These are phyloP conservation scores for Epinephelus moara DNA, from an alignment of 2,113 vertebrate genomes.

Conservation along the genomic window DNA sequence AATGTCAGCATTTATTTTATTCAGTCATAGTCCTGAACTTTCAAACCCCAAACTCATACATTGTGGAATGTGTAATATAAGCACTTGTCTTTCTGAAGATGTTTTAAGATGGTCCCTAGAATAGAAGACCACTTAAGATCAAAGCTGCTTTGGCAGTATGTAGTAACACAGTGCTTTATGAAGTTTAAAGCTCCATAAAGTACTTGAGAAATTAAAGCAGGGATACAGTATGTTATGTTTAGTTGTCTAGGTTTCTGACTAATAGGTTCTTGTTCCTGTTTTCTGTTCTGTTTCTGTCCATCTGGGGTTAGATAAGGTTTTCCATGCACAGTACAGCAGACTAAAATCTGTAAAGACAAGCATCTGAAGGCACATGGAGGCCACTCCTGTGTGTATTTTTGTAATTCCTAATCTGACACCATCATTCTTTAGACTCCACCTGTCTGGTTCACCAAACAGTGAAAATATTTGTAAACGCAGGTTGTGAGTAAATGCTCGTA, in stretches of 20 bases:
- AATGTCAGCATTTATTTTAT: background rate
- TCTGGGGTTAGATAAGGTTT: too few relatives aligned
- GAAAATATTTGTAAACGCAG: background rate
- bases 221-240: background rate
- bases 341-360: background rate
- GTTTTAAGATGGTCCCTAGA: conserved; percentile 4
- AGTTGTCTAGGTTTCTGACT: background rate
- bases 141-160: conserved; percentile 38
- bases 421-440: background rate
- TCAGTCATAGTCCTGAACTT: background rate
- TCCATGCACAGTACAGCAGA: background rate
- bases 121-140: background rate
- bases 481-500: background rate
- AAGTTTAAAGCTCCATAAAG: background rate
- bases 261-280: background rate
- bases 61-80: conserved; percentile 5
- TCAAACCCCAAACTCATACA: background rate
- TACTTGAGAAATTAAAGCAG: conserved; percentile 1
- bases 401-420: background rate
- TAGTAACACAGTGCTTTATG: background rate
- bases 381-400: background rate
- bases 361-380: background rate
- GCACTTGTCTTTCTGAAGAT: background rate
- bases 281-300: background rate
- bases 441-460: background rate